Evolutionary conservation across 92 coral and sea anemone genomes (phyloP).

Genomic region (Heliopora coerulea): DNA sequence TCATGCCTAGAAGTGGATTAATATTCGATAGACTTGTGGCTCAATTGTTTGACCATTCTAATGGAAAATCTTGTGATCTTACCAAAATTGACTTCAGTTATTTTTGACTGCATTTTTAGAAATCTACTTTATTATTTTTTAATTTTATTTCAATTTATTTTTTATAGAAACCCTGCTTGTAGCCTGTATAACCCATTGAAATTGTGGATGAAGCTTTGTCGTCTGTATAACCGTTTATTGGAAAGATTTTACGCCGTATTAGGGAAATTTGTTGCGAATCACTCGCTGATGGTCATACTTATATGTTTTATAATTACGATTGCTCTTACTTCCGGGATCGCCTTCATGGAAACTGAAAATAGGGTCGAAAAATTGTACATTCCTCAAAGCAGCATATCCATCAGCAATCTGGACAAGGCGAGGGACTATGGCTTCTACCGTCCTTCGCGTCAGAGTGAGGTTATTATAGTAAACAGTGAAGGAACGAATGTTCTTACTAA

Average conservation of each 20-base stretch:
- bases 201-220: slow-evolving; percentile 28
- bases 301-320: slow-evolving; percentile 16
- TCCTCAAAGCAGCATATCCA: slow-evolving; percentile 77
- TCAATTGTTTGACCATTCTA: no score
- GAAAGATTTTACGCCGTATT: not conserved
- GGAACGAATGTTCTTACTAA: slow-evolving; percentile 37
- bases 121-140: no score
- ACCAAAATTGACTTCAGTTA: no score
- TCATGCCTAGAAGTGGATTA: no score
- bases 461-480: slow-evolving; percentile 47
- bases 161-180: not conserved
- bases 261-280: slow-evolving; percentile 1
- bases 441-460: slow-evolving; percentile 34
- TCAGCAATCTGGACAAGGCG: slow-evolving; percentile 66
- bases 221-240: slow-evolving; percentile 1
- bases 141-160: no score
- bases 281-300: not conserved
- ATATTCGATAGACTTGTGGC: no score
- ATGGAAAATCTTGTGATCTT: no score
- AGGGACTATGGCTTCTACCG: slow-evolving; percentile 31
- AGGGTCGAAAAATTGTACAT: slow-evolving; percentile 77
- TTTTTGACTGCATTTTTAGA: no score
- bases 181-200: slow-evolving; percentile 7
- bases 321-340: slow-evolving; percentile 69
- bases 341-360: slow-evolving; percentile 69